Percentiles rank a stretch among this genome's conserved stretches.
phyloP scores from a whole-genome alignment of 2,797 vertebrate genomes.

The Enteromius treurensis region DNA sequence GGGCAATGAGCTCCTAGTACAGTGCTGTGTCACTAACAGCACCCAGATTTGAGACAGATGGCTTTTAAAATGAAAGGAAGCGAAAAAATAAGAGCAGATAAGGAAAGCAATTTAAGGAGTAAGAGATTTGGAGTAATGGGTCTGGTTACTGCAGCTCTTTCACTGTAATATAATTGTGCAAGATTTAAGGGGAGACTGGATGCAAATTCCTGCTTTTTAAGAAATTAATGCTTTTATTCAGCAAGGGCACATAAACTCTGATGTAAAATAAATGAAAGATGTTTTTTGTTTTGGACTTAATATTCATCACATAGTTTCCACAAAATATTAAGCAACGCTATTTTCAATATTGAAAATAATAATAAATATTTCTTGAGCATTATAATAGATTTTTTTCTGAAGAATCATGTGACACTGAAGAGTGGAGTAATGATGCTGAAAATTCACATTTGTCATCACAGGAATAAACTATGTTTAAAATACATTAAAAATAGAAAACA shows the following conservation, averaged over 20 bases:
- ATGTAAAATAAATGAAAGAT: not conserved
- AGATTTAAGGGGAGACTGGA: not conserved
- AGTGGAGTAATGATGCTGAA: not conserved
- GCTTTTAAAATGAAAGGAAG: slow-evolving; percentile 10
- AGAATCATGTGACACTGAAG: not conserved
- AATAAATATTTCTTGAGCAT: not conserved
- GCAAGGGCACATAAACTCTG: not conserved
- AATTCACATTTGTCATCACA: not conserved
- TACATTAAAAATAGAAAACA: not conserved
- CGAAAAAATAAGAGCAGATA: not conserved
- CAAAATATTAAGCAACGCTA: not conserved
- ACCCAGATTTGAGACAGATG: slow-evolving; percentile 37
- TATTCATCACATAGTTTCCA: not conserved
- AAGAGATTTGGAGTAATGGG: not conserved
- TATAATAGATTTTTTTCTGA: not conserved
- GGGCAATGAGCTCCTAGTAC: slow-evolving; percentile 13
- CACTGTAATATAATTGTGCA: slow-evolving; percentile 6
- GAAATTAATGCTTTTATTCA: not conserved
- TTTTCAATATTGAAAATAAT: not conserved
- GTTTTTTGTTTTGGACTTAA: not conserved
- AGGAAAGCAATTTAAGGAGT: slow-evolving; percentile 7
- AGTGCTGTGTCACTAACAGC: slow-evolving; percentile 14
- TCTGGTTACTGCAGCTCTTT: not conserved
- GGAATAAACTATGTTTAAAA: not conserved
- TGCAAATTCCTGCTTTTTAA: not conserved